Percentiles rank a stretch among this genome's conserved stretches.
These are phyloP conservation scores for Latrodectus elegans DNA, from an alignment of 2,888 invertebrate species.

Conservation along the genomic window DNA sequence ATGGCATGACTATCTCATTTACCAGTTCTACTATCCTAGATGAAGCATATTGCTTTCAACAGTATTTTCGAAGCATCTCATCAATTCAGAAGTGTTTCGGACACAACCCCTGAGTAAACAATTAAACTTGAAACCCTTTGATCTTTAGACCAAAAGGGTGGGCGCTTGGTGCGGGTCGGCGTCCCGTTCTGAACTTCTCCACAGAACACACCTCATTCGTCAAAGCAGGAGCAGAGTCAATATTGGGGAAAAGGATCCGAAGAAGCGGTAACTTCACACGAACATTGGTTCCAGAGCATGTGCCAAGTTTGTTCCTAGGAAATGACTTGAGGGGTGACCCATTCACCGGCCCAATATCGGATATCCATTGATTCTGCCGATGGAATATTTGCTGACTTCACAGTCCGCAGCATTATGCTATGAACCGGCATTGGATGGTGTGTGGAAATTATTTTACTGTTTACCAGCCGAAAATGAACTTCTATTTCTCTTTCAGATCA, in stretches of 20 bases:
- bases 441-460: no score
- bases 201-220: neutral
- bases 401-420: no score
- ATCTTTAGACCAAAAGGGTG: neutral
- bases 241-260: neutral
- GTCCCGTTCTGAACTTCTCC: neutral
- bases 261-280: slow-evolving; percentile 8
- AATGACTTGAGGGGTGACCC: neutral
- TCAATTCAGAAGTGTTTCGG: no score
- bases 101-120: neutral
- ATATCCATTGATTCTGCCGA: neutral
- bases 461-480: no score
- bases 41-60: no score
- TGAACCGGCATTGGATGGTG: no score
- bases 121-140: neutral
- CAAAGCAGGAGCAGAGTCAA: slow-evolving; percentile 4
- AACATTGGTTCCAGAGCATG: neutral
- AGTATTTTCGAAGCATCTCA: no score
- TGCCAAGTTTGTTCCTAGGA: neutral
- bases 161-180: neutral
- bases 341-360: neutral
- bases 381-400: no score
- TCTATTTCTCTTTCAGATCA: no score
- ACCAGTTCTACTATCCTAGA: no score
- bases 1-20: no score